These are phyloP conservation scores for Venturia canescens DNA, from an alignment of 1,140 invertebrate genomes.

Conservation along the genomic window DNA sequence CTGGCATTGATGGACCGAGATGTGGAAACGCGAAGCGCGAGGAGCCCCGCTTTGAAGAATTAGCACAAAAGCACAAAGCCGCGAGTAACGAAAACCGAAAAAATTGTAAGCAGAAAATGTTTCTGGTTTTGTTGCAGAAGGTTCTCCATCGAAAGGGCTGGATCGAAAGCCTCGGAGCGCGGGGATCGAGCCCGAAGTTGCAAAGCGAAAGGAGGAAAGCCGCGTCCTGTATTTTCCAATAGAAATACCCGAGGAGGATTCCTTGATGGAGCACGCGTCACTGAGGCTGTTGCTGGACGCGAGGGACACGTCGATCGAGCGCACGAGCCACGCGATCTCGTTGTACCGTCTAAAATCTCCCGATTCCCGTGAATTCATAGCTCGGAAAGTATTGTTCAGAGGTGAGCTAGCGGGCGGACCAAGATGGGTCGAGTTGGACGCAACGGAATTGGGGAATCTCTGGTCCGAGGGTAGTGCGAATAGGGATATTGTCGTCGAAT, in stretches of 20 bases:
- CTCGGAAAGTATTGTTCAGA: conserved; percentile 17
- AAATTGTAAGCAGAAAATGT: too few species aligned
- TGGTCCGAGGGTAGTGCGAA: conserved; percentile 73
- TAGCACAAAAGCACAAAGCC: too few species aligned
- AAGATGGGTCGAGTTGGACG: conserved; percentile 79
- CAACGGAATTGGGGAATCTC: conserved; percentile 74
- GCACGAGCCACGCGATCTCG: conserved; percentile 47
- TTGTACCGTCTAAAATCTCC: conserved; percentile 48
- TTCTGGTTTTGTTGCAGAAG: conserved; percentile 63
- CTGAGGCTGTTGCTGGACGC: conserved; percentile 59
- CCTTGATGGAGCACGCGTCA: conserved; percentile 62
- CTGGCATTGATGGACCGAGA: too few species aligned
- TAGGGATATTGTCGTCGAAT: conserved; percentile 76
- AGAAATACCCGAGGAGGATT: conserved; percentile 57
- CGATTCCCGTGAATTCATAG: conserved; percentile 36
- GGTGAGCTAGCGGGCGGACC: conserved; percentile 37
- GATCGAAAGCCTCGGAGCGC: conserved; percentile 20
- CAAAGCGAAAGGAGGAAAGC: not conserved
- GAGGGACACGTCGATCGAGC: conserved; percentile 20
- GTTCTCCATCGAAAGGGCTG: conserved; percentile 46
- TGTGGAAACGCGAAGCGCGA: too few species aligned
- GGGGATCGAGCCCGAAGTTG: not conserved
- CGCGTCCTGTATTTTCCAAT: conserved; percentile 62
- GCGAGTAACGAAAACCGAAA: too few species aligned
- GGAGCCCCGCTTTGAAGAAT: too few species aligned